These are phyloP conservation scores for Rallus limicola DNA, from an alignment of 2,113 vertebrate genomes.

Conservation along the genomic window DNA sequence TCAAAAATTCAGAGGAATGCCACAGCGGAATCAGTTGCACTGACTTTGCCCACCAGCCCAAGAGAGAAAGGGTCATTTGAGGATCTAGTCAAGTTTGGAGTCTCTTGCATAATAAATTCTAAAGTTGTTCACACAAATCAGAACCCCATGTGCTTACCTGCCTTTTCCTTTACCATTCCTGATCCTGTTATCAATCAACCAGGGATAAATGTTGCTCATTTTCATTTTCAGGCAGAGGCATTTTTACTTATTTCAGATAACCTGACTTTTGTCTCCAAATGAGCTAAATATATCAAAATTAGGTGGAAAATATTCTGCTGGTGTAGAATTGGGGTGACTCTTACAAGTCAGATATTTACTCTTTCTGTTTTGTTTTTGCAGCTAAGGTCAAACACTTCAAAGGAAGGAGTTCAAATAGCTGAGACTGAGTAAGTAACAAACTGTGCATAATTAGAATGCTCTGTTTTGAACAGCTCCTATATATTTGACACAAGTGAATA, in stretches of 20 bases:
- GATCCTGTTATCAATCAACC: background rate
- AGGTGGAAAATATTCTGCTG: background rate
- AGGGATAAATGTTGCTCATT: background rate
- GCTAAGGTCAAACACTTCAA: slow-evolving; percentile 40
- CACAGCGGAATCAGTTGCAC: background rate
- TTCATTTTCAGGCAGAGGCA: background rate
- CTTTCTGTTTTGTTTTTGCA: background rate
- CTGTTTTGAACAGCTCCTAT: slow-evolving; percentile 39
- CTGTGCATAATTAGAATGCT: slow-evolving; percentile 38
- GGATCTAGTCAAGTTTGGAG: background rate
- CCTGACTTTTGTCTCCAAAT: background rate
- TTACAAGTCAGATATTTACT: background rate
- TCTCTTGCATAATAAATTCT: background rate
- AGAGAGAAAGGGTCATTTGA: background rate
- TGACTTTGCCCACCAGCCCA: background rate
- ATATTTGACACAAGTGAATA: slow-evolving; percentile 45
- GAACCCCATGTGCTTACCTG: background rate
- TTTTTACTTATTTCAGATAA: background rate
- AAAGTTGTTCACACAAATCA: background rate
- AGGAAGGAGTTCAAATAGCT: slow-evolving; percentile 7
- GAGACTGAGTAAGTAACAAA: slow-evolving; percentile 38
- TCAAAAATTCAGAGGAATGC: background rate
- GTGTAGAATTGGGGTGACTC: background rate
- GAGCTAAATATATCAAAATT: background rate
- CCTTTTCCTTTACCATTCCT: background rate